Percentiles rank a stretch among this genome's conserved stretches.
Conservation (phyloP, 2,797 vertebrate genomes). For the Epinephelus malabaricus region DNA sequence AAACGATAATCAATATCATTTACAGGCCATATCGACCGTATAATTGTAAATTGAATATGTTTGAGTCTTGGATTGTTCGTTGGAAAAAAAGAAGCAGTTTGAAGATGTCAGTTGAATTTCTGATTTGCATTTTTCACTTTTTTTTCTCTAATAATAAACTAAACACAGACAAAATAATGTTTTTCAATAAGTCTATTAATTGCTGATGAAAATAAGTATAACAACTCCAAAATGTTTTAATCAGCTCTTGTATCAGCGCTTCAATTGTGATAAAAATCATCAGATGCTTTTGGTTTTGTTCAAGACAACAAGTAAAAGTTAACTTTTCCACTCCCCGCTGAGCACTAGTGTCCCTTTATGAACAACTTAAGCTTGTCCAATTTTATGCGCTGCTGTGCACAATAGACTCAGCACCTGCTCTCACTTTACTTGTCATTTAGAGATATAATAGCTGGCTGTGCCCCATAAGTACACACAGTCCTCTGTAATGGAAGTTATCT, state of each 20-base stretch:
- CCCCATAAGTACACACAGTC: conserved; percentile 28
- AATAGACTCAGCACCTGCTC: conserved; percentile 39
- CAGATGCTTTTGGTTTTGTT: not conserved
- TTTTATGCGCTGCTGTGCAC: conserved; percentile 30
- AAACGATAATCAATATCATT: no score
- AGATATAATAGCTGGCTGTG: conserved; percentile 28
- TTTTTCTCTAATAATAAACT: no score
- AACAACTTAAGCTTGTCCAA: conserved; percentile 25
- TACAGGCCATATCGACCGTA: no score
- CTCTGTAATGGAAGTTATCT: conserved; percentile 43
- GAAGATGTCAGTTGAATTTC: not conserved
- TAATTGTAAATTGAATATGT: not conserved
- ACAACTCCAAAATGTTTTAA: not conserved
- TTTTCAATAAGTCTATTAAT: not conserved
- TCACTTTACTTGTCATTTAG: conserved; percentile 43
- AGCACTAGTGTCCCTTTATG: conserved; percentile 4
- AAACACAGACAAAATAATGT: not conserved
- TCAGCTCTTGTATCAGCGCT: not conserved
- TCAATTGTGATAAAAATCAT: not conserved
- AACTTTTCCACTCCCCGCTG: not conserved
- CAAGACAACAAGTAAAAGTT: not conserved
- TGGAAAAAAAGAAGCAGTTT: not conserved
- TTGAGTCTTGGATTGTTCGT: not conserved
- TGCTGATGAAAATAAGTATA: not conserved
- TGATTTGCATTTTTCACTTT: no score